Evolutionary conservation across 1,140 invertebrate genomes (phyloP).

Genomic region (Holotrichia oblita): DNA sequence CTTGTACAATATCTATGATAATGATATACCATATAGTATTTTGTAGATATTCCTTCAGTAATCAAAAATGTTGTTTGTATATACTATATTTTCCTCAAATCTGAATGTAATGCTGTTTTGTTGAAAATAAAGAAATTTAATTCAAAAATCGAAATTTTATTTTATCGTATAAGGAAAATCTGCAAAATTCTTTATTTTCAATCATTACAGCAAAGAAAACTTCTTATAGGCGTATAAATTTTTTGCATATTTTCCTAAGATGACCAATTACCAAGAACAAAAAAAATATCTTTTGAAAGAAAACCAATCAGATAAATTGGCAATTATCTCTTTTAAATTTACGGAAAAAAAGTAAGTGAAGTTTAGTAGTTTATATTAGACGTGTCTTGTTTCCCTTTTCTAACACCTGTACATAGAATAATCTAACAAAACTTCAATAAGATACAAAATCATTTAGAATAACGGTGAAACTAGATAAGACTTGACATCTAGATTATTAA

Average conservation of each 20-base stretch:
- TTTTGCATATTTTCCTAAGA: constrained; percentile 30
- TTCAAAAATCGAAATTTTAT: constrained; percentile 31
- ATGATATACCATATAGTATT: neutral
- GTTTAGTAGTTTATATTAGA: neutral
- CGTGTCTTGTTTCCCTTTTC: no score
- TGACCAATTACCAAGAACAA: neutral
- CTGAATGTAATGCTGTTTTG: constrained; percentile 25
- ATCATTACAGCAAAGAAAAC: constrained; percentile 6
- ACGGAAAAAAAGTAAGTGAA: neutral
- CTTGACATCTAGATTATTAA: neutral
- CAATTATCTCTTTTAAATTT: neutral
- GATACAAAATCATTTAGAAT: neutral
- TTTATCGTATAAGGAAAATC: constrained; percentile 9
- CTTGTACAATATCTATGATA: neutral
- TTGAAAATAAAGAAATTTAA: constrained; percentile 29
- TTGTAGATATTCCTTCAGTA: neutral
- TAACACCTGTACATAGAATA: no score
- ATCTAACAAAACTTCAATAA: no score
- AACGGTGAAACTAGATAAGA: neutral
- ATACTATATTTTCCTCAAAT: neutral
- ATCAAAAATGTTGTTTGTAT: no score
- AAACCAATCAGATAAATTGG: neutral
- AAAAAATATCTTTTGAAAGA: neutral
- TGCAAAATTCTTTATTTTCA: constrained; percentile 34
- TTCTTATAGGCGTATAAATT: neutral